Conservation (phyloP, 2,797 vertebrate species). For the Synanceia verrucosa region DNA sequence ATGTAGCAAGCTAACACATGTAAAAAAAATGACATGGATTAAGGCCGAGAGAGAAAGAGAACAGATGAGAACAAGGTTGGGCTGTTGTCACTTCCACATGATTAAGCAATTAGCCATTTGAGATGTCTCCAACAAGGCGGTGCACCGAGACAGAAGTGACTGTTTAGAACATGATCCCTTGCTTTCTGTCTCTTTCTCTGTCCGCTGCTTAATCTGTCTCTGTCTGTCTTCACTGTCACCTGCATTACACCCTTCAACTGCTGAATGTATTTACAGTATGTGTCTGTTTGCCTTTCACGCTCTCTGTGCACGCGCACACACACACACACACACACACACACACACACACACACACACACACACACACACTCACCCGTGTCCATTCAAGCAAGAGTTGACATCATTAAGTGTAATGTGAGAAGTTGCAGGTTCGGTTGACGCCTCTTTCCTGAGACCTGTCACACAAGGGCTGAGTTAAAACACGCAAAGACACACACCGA, state of each 20-base stretch:
- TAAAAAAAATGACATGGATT: slow-evolving; percentile 72
- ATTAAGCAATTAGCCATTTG: slow-evolving; percentile 95
- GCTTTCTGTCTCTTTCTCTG: slow-evolving; percentile 17
- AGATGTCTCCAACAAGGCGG: slow-evolving; percentile 91
- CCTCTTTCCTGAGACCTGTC: slow-evolving; percentile 55
- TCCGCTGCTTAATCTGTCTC: slow-evolving; percentile 14
- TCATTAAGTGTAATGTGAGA: slow-evolving; percentile 71
- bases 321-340: slow-evolving; percentile 7
- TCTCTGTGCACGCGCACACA: background rate
- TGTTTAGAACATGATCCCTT: slow-evolving; percentile 70
- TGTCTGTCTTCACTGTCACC: too few relatives aligned
- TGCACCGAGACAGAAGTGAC: slow-evolving; percentile 89
- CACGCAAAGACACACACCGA: background rate
- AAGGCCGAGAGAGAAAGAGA: slow-evolving; percentile 47
- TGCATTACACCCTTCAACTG: too few relatives aligned
- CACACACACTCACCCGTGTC: slow-evolving; percentile 22
- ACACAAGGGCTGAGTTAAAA: slow-evolving; percentile 22
- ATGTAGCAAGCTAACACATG: slow-evolving; percentile 20
- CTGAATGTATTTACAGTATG: background rate
- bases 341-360: slow-evolving; percentile 15
- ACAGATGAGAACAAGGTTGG: slow-evolving; percentile 87
- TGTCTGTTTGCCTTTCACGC: too few relatives aligned
- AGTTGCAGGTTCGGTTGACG: slow-evolving; percentile 50
- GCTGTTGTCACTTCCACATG: slow-evolving; percentile 93
- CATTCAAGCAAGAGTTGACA: slow-evolving; percentile 46